Conservation (phyloP, 2,113 vertebrate species). For the Hippoglossus stenolepis region DNA sequence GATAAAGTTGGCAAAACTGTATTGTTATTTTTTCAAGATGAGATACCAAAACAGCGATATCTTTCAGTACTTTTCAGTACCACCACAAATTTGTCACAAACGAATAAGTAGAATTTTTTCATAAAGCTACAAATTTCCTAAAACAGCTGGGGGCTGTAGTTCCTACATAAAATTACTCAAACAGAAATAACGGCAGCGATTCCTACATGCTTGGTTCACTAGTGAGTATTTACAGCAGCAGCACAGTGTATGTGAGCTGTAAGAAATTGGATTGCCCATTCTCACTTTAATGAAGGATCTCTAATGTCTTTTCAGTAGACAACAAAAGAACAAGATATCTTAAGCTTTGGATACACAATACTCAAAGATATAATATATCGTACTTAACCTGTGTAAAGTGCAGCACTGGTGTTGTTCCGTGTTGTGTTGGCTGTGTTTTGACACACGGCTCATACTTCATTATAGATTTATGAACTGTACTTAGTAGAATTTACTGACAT, state of each 20-base stretch:
- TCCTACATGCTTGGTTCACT: background rate
- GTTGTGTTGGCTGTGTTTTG: conserved; percentile 16
- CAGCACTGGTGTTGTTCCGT: background rate
- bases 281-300: background rate
- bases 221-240: background rate
- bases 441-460: conserved; percentile 33
- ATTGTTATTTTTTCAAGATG: no score
- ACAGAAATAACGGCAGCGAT: background rate
- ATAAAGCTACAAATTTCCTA: no score
- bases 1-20: no score
- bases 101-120: no score
- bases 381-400: background rate
- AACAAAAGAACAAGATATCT: background rate
- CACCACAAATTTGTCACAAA: no score
- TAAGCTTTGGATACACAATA: no score
- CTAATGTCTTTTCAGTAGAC: background rate
- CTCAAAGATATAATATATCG: no score
- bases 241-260: background rate
- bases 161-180: background rate
- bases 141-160: background rate
- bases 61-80: no score
- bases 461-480: conserved; percentile 39
- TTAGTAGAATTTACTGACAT: conserved; percentile 6
- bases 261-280: background rate
- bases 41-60: no score